These are phyloP conservation scores for Alectoris magna DNA, from an alignment of 2,797 vertebrate genomes.

Conservation along the genomic window DNA sequence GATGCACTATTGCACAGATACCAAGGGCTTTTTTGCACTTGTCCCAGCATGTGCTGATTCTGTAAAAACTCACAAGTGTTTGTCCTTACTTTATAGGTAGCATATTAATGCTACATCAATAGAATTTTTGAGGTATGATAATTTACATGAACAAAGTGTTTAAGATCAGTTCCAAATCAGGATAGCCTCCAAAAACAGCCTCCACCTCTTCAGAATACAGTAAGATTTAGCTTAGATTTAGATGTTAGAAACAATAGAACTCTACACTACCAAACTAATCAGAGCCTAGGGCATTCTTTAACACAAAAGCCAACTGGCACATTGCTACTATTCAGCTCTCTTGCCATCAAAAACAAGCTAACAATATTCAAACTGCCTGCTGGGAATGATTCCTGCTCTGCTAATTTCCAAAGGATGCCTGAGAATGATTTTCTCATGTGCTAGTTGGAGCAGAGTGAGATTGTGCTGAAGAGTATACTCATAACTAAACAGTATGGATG, in stretches of 20 bases:
- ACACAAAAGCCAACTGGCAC: conserved; percentile 43
- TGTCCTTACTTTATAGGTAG: background rate
- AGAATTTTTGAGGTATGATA: background rate
- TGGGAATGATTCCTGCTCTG: conserved; percentile 44
- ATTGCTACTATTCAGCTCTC: conserved; percentile 36
- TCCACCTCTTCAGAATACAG: background rate
- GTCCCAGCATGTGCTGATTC: background rate
- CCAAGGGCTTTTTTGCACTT: background rate
- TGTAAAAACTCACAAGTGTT: conserved; percentile 24
- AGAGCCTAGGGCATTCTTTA: conserved; percentile 32
- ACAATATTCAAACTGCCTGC: conserved; percentile 21
- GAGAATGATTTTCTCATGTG: conserved; percentile 14
- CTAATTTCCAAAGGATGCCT: conserved; percentile 32
- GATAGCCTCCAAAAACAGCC: background rate
- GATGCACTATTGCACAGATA: background rate
- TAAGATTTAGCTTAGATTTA: background rate
- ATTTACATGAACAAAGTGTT: background rate
- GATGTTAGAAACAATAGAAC: background rate
- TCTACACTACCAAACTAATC: background rate
- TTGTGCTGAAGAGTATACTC: background rate
- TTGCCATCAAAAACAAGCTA: conserved; percentile 54
- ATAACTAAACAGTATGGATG: conserved; percentile 6
- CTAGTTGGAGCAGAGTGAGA: conserved; percentile 9
- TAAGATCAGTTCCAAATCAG: background rate
- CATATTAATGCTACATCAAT: background rate